Conservation (phyloP, 2,797 vertebrate species). For the Acanthis flammea region DNA sequence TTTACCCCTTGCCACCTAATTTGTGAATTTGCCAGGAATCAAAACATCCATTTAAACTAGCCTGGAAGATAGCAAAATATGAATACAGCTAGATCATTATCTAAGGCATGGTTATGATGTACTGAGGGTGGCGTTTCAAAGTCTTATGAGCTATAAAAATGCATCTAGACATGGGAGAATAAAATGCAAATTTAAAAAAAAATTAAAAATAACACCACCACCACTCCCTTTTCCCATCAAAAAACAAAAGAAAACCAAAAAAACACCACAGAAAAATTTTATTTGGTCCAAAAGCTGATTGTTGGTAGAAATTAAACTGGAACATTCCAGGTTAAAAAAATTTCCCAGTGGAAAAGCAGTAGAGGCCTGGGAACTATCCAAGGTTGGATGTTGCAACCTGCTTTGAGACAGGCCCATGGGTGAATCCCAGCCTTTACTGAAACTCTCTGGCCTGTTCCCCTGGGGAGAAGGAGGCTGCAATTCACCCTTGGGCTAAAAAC, state of each 20-base stretch:
- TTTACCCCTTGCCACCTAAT: conserved; percentile 39
- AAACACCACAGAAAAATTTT: neutral
- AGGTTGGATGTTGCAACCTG: neutral
- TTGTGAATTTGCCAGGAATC: conserved; percentile 41
- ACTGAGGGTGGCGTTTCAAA: neutral
- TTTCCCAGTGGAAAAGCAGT: neutral
- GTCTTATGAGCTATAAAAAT: neutral
- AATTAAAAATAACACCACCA: neutral
- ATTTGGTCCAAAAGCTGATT: neutral
- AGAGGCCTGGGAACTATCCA: neutral
- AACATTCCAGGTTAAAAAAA: neutral
- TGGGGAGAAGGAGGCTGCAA: neutral
- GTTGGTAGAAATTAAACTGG: neutral
- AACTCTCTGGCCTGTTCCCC: neutral
- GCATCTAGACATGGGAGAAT: neutral
- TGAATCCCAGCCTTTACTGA: neutral
- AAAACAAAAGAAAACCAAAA: neutral
- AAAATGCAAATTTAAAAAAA: neutral
- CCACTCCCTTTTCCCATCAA: fast-evolving
- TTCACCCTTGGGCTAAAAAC: neutral
- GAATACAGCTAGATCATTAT: neutral
- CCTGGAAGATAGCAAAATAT: neutral
- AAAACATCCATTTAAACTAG: conserved; percentile 14
- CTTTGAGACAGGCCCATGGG: neutral
- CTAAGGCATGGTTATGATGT: neutral